These are phyloP conservation scores for Exocentrus adspersus DNA, from an alignment of 2,888 invertebrate genomes.

Conservation along the genomic window DNA sequence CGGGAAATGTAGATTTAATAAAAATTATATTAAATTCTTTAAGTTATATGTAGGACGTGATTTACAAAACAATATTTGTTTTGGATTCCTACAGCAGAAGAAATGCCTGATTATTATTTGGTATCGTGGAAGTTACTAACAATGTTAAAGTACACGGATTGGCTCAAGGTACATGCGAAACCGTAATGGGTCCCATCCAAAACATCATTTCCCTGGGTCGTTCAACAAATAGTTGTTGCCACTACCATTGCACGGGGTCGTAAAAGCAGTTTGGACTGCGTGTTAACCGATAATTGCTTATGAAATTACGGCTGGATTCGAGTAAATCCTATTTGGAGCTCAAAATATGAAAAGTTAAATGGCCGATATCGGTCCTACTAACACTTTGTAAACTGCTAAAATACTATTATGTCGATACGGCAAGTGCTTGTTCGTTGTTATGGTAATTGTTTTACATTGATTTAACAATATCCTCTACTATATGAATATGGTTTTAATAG, in stretches of 20 bases:
- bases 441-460: conserved; percentile 47
- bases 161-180: neutral
- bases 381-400: conserved; percentile 45
- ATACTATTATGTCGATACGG: conserved; percentile 49
- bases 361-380: conserved; percentile 46
- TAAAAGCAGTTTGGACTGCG: conserved; percentile 51
- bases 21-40: conserved; percentile 38
- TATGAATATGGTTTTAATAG: conserved; percentile 16
- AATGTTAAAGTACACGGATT: neutral
- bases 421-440: conserved; percentile 47
- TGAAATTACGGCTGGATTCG: conserved; percentile 54
- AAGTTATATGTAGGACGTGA: conserved; percentile 24
- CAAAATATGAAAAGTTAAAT: conserved; percentile 56
- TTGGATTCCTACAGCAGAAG: neutral
- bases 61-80: conserved; percentile 11
- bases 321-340: conserved; percentile 52
- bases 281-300: conserved; percentile 56
- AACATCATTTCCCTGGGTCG: neutral
- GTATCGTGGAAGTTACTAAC: too few species aligned
- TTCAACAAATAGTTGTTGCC: conserved; percentile 26
- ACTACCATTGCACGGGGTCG: conserved; percentile 31
- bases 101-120: neutral
- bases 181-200: neutral
- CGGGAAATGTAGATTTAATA: conserved; percentile 34
- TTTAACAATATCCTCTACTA: conserved; percentile 41